Percentiles rank a stretch among this genome's conserved stretches.
phyloP scores from a whole-genome alignment of 2,888 invertebrate genomes.

The Mactromeris polynyma region DNA sequence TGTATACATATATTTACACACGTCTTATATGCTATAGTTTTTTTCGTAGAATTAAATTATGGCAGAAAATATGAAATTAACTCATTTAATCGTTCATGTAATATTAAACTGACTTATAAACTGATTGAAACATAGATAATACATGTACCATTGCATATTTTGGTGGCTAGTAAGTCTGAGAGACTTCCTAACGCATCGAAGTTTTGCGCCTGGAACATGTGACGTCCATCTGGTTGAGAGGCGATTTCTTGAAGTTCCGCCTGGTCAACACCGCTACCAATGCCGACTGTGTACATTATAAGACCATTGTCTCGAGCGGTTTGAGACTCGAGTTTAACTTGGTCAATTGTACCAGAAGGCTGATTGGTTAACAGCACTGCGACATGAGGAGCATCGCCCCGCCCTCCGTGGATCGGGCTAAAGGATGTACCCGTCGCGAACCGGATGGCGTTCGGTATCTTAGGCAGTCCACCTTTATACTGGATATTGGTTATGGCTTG shows the following conservation, averaged over 20 bases:
- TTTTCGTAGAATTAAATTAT: no score
- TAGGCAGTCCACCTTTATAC: constrained; percentile 73
- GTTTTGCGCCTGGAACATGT: constrained; percentile 71
- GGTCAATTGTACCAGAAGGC: constrained; percentile 73
- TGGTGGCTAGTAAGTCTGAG: constrained; percentile 66
- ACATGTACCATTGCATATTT: constrained; percentile 75
- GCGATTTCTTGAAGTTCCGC: constrained; percentile 77
- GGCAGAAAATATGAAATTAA: no score
- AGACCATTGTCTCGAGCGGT: constrained; percentile 76
- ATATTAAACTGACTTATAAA: no score
- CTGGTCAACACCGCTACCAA: constrained; percentile 71
- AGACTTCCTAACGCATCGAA: constrained; percentile 71
- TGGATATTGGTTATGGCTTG: constrained; percentile 74
- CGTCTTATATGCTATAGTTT: no score
- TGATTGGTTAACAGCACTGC: constrained; percentile 76
- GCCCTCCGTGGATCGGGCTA: constrained; percentile 77
- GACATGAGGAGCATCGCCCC: constrained; percentile 74
- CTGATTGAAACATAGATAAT: no score
- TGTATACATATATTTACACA: no score
- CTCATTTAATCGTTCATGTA: no score
- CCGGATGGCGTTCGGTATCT: constrained; percentile 76
- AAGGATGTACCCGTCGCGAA: constrained; percentile 77
- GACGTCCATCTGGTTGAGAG: constrained; percentile 73
- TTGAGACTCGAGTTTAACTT: constrained; percentile 76
- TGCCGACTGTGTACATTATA: constrained; percentile 74